Conservation (phyloP, 2,113 vertebrate genomes). For the Crocuta crocuta region DNA sequence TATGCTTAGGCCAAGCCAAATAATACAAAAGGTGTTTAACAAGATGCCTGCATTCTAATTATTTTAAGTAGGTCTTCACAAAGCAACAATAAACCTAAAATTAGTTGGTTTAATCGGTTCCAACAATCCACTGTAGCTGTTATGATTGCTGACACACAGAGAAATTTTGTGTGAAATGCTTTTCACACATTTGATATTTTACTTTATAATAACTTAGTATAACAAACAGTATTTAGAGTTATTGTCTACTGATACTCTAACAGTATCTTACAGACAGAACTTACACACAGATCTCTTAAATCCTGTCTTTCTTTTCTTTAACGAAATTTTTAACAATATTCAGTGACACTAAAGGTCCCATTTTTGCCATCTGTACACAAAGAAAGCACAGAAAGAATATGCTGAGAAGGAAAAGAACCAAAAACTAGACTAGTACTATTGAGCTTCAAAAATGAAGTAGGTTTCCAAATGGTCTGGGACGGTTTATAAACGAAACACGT, state of each 20-base stretch:
- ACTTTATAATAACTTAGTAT: background rate
- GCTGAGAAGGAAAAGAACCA: slow-evolving; percentile 43
- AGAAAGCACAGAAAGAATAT: slow-evolving; percentile 44
- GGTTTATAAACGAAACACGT: slow-evolving; percentile 32
- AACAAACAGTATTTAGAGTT: slow-evolving; percentile 12
- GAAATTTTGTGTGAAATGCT: background rate
- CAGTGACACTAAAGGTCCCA: background rate
- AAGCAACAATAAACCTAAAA: background rate
- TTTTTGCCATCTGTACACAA: slow-evolving; percentile 54
- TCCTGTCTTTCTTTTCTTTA: background rate
- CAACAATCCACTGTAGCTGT: slow-evolving; percentile 21
- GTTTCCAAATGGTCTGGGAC: slow-evolving; percentile 35
- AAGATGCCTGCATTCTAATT: slow-evolving; percentile 12
- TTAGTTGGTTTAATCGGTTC: slow-evolving; percentile 46
- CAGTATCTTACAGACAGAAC: slow-evolving; percentile 19
- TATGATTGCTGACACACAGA: background rate
- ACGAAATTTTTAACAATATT: slow-evolving; percentile 48
- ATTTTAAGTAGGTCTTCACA: slow-evolving; percentile 24
- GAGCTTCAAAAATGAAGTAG: slow-evolving; percentile 25
- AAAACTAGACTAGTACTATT: background rate
- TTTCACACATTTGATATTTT: slow-evolving; percentile 25
- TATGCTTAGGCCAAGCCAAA: background rate
- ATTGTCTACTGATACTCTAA: background rate
- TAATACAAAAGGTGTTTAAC: background rate
- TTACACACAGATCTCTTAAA: slow-evolving; percentile 15